Conservation (phyloP, 2,113 vertebrate genomes). For the Corythornis cristatus region DNA sequence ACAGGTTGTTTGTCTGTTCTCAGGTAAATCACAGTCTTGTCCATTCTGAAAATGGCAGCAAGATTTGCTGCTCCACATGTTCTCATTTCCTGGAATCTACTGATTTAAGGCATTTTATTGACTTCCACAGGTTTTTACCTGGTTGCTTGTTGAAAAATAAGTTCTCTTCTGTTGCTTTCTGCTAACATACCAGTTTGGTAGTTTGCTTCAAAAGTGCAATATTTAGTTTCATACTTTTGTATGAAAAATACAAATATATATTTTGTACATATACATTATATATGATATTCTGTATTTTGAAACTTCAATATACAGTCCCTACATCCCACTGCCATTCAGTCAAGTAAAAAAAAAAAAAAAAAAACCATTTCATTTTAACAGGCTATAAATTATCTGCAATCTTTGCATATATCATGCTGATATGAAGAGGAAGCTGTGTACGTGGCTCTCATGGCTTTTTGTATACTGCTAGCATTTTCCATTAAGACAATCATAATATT, state of each 20-base stretch:
- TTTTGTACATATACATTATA: too few species aligned
- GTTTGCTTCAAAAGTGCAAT: not conserved
- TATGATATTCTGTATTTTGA: not conserved
- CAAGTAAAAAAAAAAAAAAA: not conserved
- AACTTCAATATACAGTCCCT: not conserved
- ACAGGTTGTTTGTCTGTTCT: not conserved
- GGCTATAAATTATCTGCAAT: not conserved
- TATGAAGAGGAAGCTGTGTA: not conserved
- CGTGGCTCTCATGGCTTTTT: not conserved
- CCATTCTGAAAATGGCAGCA: not conserved
- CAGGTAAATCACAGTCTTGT: not conserved
- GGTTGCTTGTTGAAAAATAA: not conserved
- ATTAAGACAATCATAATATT: not conserved
- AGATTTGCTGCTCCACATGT: slow-evolving; percentile 37
- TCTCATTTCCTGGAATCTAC: not conserved
- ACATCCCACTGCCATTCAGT: not conserved
- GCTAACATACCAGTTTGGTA: not conserved
- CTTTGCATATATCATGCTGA: not conserved
- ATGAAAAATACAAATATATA: too few species aligned
- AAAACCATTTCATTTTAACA: not conserved
- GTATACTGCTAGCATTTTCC: not conserved
- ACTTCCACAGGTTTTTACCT: not conserved
- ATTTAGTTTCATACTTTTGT: not conserved
- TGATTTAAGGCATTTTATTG: slow-evolving; percentile 11
- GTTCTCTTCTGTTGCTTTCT: not conserved